A percentile compares a stretch with the other conserved stretches of the same genome.
phyloP scores from a whole-genome alignment of 2,888 invertebrate species.

The Metallyticus violacea region DNA sequence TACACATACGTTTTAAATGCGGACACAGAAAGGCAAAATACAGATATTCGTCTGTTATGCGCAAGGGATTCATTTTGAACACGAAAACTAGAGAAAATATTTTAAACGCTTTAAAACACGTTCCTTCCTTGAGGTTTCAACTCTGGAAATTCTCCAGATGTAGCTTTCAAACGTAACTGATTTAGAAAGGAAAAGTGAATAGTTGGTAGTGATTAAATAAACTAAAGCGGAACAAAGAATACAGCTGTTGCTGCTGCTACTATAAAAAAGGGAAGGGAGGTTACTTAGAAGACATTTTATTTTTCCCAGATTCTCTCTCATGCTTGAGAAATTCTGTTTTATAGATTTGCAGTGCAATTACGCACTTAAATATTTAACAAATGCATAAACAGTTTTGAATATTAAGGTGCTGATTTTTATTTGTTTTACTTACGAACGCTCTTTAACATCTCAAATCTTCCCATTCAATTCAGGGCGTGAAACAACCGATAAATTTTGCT shows the following conservation, averaged over 20 bases:
- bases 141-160: not conserved
- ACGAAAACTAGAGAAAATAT: not conserved
- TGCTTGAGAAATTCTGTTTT: too few relatives aligned
- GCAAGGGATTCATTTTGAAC: not conserved
- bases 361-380: too few relatives aligned
- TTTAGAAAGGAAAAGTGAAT: not conserved
- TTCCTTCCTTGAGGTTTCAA: not conserved
- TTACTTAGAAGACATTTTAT: too few relatives aligned
- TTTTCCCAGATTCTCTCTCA: too few relatives aligned
- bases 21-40: not conserved
- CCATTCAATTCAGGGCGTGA: too few relatives aligned
- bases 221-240: not conserved
- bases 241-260: too few relatives aligned
- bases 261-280: too few relatives aligned
- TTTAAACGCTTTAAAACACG: not conserved
- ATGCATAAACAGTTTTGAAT: not conserved
- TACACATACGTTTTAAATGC: not conserved
- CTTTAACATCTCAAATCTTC: too few relatives aligned
- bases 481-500: too few relatives aligned
- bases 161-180: not conserved
- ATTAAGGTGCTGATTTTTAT: too few relatives aligned
- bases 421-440: too few relatives aligned
- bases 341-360: too few relatives aligned
- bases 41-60: constrained; percentile 8
- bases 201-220: not conserved